A percentile compares a stretch with the other conserved stretches of the same genome.
These are phyloP conservation scores for Rhinoraja longicauda DNA, from an alignment of 2,797 vertebrate genomes.

Conservation along the genomic window DNA sequence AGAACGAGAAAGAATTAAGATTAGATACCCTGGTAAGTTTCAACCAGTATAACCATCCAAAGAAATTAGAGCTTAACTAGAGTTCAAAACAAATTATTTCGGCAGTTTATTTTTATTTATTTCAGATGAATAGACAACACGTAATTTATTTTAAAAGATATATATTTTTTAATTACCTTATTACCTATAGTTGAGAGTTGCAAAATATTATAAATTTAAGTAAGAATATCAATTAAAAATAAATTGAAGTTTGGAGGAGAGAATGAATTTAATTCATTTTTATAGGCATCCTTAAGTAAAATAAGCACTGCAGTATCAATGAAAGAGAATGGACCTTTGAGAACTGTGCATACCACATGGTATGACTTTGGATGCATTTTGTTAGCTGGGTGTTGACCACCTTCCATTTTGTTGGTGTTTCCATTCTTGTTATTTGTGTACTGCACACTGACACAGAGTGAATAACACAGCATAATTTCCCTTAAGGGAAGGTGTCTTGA, in stretches of 20 bases:
- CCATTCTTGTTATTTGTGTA: too few relatives aligned
- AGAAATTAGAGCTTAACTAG: background rate
- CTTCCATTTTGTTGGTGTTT: too few relatives aligned
- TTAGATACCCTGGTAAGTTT: background rate
- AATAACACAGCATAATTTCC: too few relatives aligned
- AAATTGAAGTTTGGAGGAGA: background rate
- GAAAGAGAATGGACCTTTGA: too few relatives aligned
- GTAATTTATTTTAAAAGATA: background rate
- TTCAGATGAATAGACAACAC: background rate
- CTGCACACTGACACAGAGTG: too few relatives aligned
- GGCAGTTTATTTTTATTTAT: background rate
- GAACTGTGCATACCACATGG: too few relatives aligned
- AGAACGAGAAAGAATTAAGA: background rate
- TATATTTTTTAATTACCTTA: background rate
- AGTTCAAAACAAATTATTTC: background rate
- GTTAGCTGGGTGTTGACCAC: too few relatives aligned
- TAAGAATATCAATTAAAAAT: background rate
- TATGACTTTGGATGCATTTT: too few relatives aligned
- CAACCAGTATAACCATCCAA: background rate
- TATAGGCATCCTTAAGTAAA: background rate
- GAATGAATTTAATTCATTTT: background rate
- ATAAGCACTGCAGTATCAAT: too few relatives aligned
- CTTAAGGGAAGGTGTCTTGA: too few relatives aligned
- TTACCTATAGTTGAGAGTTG: background rate
- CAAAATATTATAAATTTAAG: background rate